Evolutionary conservation across 2,888 invertebrate genomes (phyloP).

Genomic region (Idaea dimidiata): DNA sequence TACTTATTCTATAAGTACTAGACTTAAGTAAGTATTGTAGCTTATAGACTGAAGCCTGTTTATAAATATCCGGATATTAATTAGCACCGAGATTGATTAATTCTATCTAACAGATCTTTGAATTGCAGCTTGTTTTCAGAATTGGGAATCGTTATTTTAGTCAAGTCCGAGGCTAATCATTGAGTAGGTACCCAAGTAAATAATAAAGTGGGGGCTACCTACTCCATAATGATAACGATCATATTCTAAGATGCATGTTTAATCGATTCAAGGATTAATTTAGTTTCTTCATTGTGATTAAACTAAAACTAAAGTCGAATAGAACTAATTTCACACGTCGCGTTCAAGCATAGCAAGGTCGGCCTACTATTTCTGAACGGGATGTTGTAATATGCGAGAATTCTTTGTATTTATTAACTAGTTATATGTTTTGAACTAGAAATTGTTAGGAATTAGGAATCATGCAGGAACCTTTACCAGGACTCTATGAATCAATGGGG

Average conservation of each 20-base stretch:
- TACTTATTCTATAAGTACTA: too few species aligned
- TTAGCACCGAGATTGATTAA: too few species aligned
- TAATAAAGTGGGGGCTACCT: too few species aligned
- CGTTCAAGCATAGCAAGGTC: conserved; percentile 45
- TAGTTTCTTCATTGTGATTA: background rate
- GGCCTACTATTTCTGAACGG: conserved; percentile 56
- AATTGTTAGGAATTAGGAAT: background rate
- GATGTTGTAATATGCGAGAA: conserved; percentile 55
- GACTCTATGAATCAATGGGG: too few species aligned
- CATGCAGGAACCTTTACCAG: background rate
- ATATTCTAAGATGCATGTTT: background rate
- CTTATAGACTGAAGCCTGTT: too few species aligned
- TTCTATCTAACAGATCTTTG: too few species aligned
- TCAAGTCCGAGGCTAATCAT: too few species aligned
- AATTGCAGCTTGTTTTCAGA: too few species aligned
- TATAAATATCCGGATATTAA: too few species aligned
- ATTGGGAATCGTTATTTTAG: too few species aligned
- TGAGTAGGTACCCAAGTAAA: too few species aligned
- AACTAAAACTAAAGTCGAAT: background rate
- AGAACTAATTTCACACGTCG: conserved; percentile 31
- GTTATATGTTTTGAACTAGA: background rate
- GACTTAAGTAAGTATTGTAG: too few species aligned
- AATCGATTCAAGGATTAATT: background rate
- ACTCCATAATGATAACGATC: background rate
- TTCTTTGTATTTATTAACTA: conserved; percentile 25